Evolutionary conservation across 2,113 vertebrate species (phyloP), one percentile per base, ranked within the genome.

Genomic region (Prietella phreatophila): DNA sequence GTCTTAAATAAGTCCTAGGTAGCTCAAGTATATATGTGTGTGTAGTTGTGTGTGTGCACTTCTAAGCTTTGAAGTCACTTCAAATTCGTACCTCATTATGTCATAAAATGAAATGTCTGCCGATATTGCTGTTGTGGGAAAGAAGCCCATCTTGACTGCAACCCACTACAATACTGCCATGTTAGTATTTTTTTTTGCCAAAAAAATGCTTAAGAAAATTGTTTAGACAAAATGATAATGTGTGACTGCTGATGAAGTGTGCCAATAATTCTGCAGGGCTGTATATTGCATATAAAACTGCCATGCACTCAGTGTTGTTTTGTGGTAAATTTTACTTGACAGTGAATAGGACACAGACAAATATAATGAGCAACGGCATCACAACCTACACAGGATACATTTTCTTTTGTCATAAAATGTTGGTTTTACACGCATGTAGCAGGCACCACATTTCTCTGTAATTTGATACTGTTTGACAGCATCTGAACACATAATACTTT

Each of bases 401-500:
- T 50, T 56, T 82, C 81, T 60, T 73, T 53, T 58, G 50, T 85
- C 50, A 85, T 56, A 85, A 71, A 55, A 75, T 60, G 25, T 47
- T 47, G 33, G 56, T 61, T 75, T n/a, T 13, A 67, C 36, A 76
- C 20, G 47, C 10, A 36, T 11, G 11, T 10, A 63, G 3, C 36
- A 56, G 30, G 22, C 67, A 56, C 50, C 50, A 71, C 36, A 71
- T 85, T 85, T 58, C 50, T 85, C 9, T 69, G 65, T 84, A 71
- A 39, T 58, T 58, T 71, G 22, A 73, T 36, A 25, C 3, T 55
- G n/a, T 33, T 13, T 53, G 42, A 71, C 82, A 86, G 94, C 92
- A 89, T 93, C 91, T 95, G 94, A 42, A 88, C 92, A 93, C 75
- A 27, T 17, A 85, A 10, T 33, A 10, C 79, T 22, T 33, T 60